phyloP scores from a whole-genome alignment of 92 coral and sea anemone species.

The Ricordea florida region DNA sequence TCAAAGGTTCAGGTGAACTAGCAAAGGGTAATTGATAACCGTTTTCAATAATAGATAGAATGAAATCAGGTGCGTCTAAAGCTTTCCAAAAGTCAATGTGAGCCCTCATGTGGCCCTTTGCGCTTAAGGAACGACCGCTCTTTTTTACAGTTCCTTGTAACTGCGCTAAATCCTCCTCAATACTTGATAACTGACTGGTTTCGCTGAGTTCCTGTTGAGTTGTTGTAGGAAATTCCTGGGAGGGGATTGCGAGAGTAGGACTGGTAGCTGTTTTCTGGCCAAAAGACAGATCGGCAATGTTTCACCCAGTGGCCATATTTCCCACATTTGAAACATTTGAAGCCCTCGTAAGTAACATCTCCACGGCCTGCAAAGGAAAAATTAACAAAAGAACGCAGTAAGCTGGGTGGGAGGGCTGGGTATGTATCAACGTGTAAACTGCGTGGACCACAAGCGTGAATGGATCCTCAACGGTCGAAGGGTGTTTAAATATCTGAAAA shows the following conservation, averaged over 20 bases:
- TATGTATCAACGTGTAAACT: too few relatives aligned
- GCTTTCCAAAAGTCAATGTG: slow-evolving; percentile 40
- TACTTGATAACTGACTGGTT: not conserved
- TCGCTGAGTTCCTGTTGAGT: not conserved
- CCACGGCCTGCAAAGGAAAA: slow-evolving; percentile 6
- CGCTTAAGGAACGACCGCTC: slow-evolving; percentile 32
- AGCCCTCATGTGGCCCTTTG: slow-evolving; percentile 45
- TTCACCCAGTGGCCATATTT: slow-evolving; percentile 35
- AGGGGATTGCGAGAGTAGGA: not conserved
- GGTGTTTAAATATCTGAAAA: too few relatives aligned
- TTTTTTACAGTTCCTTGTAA: slow-evolving; percentile 17
- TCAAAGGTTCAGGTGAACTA: slow-evolving; percentile 23
- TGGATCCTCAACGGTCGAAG: too few relatives aligned
- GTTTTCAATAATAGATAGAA: slow-evolving; percentile 42
- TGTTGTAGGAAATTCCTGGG: slow-evolving; percentile 38
- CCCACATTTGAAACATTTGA: slow-evolving; percentile 32
- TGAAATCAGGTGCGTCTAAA: slow-evolving; percentile 50
- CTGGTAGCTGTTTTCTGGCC: slow-evolving; percentile 23
- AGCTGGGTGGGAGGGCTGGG: too few relatives aligned
- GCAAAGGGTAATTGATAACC: slow-evolving; percentile 55
- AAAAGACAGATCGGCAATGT: slow-evolving; percentile 20
- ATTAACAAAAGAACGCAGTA: too few relatives aligned
- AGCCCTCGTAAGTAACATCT: slow-evolving; percentile 10
- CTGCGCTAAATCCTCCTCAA: slow-evolving; percentile 46
- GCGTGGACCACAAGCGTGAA: too few relatives aligned